Evolutionary conservation across 2,113 vertebrate species (phyloP), one percentile per base, ranked within the genome.

Genomic region (Sinocyclocheilus maitianheensis): DNA sequence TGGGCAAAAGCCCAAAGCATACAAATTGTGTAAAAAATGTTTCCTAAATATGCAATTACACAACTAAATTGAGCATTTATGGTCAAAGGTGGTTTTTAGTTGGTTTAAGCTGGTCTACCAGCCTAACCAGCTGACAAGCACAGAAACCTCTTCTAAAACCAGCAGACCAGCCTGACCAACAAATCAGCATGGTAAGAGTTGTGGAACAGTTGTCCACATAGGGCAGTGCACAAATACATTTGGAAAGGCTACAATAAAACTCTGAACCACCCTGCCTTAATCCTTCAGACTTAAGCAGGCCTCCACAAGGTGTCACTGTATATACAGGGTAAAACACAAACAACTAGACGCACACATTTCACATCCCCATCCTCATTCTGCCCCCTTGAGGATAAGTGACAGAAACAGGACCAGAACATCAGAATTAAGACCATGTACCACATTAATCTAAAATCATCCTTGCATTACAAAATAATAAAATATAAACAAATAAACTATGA

Each of bases 351-450:
- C 48, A 51, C 63, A n/a, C 58, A 37, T 4, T 81, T 5, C 43
- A 81, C 5, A 13, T 81, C 12, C 58, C 12, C 58, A 80, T 24
- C 78, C 63, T 53, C 24, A 69, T 69, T 48, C 80, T 82, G 80
- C 80, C 80, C 80, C 24, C 80, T 82, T 69, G 80, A 69, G 80
- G 80, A 82, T 26, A 65, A 26, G n/a, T 16, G 60, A 79, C 78
- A 81, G 20, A 81, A 81, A 81, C 18, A 34, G n/a, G 40, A 82
- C n/a, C 16, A 26, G 24, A 8, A 20, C n/a, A 43, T 63, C 30
- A 79, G 34, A 62, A 37, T 46, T 24, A 65, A 3, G 16, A 20
- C 22, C 34, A 43, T 80, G 20, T 18, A 26, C 12, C 13, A 26
- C 58, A 80, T 16, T 18, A 16, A 46, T 10, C 13, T 18, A 46